A percentile compares a stretch with the other conserved stretches of the same genome.
These are phyloP conservation scores for Ascidia mentula DNA, from an alignment of 23 tunicate genomes.

Conservation along the genomic window DNA sequence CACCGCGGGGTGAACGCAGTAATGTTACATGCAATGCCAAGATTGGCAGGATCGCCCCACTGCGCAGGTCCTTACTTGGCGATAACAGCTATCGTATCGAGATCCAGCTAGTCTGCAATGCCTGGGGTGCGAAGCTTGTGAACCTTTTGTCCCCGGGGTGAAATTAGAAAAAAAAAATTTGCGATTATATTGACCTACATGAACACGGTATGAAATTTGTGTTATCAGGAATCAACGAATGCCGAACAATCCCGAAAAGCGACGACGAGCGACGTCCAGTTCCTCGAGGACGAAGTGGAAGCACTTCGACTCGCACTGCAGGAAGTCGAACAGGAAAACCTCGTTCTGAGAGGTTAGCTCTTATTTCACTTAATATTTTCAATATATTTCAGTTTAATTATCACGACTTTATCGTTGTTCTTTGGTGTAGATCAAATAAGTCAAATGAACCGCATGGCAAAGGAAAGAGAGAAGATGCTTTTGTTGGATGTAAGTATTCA, in stretches of 20 bases:
- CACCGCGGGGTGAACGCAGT: too few species aligned
- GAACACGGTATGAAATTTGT: background rate
- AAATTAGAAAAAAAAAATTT: too few species aligned
- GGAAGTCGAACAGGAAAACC: conserved; percentile 77
- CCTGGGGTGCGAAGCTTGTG: too few species aligned
- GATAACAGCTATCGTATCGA: too few species aligned
- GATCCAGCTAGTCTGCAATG: too few species aligned
- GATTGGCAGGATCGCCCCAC: too few species aligned
- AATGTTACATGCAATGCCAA: too few species aligned
- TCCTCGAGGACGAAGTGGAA: conserved; percentile 87
- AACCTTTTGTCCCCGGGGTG: too few species aligned
- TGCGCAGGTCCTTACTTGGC: too few species aligned
- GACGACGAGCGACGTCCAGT: conserved; percentile 65
- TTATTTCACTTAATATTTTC: background rate
- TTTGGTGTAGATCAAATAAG: background rate
- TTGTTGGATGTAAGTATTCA: background rate
- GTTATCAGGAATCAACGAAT: background rate
- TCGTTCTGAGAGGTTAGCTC: conserved; percentile 27
- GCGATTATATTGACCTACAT: too few species aligned
- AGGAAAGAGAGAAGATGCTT: background rate
- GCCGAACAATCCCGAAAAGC: conserved; percentile 6
- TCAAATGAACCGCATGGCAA: conserved; percentile 6
- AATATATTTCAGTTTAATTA: background rate
- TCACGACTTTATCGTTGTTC: background rate
- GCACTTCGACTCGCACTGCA: conserved; percentile 55